Conservation (phyloP, 2,113 vertebrate genomes). For the Eolophus roseicapilla region DNA sequence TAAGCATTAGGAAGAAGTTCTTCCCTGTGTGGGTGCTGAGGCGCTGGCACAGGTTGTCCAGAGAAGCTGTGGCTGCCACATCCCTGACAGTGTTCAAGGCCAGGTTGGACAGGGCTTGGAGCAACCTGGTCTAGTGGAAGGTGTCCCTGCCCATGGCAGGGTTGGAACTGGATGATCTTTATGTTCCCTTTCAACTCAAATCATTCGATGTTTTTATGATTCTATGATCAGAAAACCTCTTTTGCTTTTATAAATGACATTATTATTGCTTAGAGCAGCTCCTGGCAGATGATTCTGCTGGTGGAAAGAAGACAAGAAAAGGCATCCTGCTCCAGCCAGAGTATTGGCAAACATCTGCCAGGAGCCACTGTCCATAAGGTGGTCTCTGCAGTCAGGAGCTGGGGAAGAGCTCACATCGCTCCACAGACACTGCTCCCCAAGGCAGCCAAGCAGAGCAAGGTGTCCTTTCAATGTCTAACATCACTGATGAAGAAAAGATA, state of each 20-base stretch:
- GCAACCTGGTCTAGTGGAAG: neutral
- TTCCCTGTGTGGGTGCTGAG: neutral
- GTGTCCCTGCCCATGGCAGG: neutral
- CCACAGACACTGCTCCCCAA: fast-evolving
- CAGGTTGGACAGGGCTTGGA: neutral
- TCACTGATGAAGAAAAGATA: neutral
- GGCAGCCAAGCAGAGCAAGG: neutral
- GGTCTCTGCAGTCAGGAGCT: neutral
- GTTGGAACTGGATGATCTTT: neutral
- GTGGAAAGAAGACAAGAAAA: neutral
- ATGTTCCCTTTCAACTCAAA: neutral
- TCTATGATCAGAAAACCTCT: neutral
- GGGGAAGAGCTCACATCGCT: neutral
- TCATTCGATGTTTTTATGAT: neutral
- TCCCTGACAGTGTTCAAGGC: neutral
- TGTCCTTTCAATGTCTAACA: neutral
- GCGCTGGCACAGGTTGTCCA: neutral
- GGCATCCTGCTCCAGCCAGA: neutral
- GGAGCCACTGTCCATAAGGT: neutral
- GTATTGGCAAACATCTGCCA: neutral
- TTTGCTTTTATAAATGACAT: neutral
- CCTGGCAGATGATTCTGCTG: fast-evolving
- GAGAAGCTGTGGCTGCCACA: neutral
- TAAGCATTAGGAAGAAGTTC: neutral
- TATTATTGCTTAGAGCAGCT: neutral